These are phyloP conservation scores for Miniopterus natalensis DNA, from an alignment of 2,113 vertebrate species.

Conservation along the genomic window DNA sequence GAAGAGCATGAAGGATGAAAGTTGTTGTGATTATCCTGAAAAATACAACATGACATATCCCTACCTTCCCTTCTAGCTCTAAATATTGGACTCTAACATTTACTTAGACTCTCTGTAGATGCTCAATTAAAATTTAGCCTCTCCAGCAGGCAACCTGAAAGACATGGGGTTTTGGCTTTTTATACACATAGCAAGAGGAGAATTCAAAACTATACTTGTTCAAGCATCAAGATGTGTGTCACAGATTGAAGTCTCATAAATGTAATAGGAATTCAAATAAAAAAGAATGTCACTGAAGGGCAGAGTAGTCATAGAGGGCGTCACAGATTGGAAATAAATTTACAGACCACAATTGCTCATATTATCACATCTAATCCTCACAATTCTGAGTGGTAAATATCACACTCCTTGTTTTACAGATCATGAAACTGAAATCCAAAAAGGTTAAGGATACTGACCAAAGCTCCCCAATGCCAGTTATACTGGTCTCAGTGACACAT, in stretches of 20 bases:
- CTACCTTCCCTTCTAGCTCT: neutral
- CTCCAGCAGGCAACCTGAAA: neutral
- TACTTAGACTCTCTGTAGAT: neutral
- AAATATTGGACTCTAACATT: neutral
- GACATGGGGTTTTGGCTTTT: neutral
- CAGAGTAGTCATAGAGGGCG: neutral
- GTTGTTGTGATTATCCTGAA: neutral
- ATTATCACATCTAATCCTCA: conserved; percentile 19
- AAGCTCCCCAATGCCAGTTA: neutral
- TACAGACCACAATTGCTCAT: neutral
- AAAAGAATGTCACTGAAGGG: neutral
- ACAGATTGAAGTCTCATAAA: neutral
- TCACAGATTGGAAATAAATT: neutral
- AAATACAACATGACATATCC: neutral
- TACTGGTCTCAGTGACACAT: neutral
- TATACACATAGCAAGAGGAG: neutral
- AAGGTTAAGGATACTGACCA: neutral
- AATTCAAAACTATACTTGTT: neutral
- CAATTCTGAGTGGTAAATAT: neutral
- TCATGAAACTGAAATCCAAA: neutral
- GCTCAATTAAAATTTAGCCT: neutral
- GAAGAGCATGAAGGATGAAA: neutral
- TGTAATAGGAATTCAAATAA: neutral
- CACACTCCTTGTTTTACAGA: neutral
- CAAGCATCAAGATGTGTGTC: neutral